phyloP scores from a whole-genome alignment of 1,140 invertebrate species.

The Papilio dardanus region DNA sequence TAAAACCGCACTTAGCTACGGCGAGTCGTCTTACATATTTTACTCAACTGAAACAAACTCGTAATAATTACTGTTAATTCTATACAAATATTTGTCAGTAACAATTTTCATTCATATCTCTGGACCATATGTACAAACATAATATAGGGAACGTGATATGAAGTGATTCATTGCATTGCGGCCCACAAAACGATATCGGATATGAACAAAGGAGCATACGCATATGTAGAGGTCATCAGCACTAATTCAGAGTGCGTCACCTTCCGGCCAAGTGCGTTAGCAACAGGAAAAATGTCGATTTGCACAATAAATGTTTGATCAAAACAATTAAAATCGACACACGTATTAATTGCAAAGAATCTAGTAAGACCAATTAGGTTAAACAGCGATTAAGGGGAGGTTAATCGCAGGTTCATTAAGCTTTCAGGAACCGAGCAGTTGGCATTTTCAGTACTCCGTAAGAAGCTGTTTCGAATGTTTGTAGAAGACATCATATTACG shows the following conservation, averaged over 20 bases:
- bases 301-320: background rate
- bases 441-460: background rate
- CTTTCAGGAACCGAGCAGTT: background rate
- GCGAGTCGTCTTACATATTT: no score
- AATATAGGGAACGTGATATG: constrained; percentile 29
- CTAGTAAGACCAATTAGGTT: background rate
- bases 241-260: constrained; percentile 32
- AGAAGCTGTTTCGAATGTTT: background rate
- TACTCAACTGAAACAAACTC: background rate
- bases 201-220: constrained; percentile 29
- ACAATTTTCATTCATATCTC: background rate
- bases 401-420: no score
- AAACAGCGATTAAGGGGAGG: background rate
- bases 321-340: background rate
- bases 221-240: constrained; percentile 25
- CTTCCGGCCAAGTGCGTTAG: background rate
- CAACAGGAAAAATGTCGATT: constrained; percentile 11
- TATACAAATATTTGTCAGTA: constrained; percentile 1
- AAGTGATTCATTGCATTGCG: constrained; percentile 33
- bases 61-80: constrained; percentile 25
- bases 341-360: background rate
- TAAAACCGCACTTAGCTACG: background rate
- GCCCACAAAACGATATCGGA: constrained; percentile 35
- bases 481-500: background rate
- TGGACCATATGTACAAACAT: constrained; percentile 28